Percentiles rank a stretch among this genome's conserved stretches.
These are phyloP conservation scores for Microctonus aethiopoides DNA, from an alignment of 2,888 invertebrate genomes.

Conservation along the genomic window DNA sequence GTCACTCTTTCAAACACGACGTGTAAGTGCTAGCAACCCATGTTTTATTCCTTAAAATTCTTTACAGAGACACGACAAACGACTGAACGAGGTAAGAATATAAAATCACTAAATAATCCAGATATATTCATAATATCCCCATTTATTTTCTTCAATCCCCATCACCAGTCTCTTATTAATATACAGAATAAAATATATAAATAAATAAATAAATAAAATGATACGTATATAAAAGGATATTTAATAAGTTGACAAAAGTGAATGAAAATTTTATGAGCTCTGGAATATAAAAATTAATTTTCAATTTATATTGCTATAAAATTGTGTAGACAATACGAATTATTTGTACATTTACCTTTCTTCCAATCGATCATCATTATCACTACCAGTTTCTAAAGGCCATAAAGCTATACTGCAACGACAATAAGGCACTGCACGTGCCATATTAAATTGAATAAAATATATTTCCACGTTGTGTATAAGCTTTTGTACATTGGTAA, in stretches of 20 bases:
- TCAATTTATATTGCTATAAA: too few species aligned
- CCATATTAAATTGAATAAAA: constrained; percentile 3
- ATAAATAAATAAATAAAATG: neutral
- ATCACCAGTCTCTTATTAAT: too few species aligned
- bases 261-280: too few species aligned
- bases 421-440: constrained; percentile 22
- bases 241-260: too few species aligned
- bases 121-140: too few species aligned
- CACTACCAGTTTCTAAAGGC: constrained; percentile 16
- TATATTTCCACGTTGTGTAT: neutral
- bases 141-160: too few species aligned
- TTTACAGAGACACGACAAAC: neutral
- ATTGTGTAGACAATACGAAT: neutral
- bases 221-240: too few species aligned
- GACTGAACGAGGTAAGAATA: neutral
- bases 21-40: neutral
- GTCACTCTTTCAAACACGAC: neutral
- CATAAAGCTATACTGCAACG: constrained; percentile 19
- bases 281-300: too few species aligned
- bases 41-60: neutral
- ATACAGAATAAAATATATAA: neutral
- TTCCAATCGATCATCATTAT: constrained; percentile 10
- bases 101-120: neutral
- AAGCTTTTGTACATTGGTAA: neutral
- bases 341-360: neutral